Conservation (phyloP, 2,888 invertebrate species). For the Sericinus montela region DNA sequence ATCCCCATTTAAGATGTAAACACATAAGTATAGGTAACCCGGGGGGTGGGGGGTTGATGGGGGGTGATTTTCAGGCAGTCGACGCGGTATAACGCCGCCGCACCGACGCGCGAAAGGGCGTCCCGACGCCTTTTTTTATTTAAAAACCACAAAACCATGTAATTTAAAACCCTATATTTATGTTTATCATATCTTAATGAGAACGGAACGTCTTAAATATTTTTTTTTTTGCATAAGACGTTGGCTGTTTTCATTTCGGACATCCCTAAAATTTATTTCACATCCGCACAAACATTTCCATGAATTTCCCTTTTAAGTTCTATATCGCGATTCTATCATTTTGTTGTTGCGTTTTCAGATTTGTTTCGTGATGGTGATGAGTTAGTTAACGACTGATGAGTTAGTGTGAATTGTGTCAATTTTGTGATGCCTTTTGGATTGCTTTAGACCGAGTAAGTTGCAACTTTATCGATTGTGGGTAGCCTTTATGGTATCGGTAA, state of each 20-base stretch:
- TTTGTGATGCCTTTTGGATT: constrained; percentile 26
- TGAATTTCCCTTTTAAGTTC: neutral
- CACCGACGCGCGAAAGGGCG: constrained; percentile 44
- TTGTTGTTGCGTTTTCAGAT: constrained; percentile 10
- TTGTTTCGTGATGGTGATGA: neutral
- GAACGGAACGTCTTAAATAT: neutral
- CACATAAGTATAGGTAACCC: constrained; percentile 63
- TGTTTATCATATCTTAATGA: constrained; percentile 1
- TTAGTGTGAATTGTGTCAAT: constrained; percentile 18
- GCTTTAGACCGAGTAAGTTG: constrained; percentile 21
- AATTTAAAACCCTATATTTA: constrained; percentile 14
- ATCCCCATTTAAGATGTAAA: constrained; percentile 74
- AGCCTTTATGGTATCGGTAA: no score
- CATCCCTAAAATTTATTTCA: neutral
- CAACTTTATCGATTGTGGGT: neutral
- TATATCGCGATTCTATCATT: constrained; percentile 1
- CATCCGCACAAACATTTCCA: neutral
- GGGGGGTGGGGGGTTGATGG: constrained; percentile 32
- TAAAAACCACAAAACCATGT: constrained; percentile 27
- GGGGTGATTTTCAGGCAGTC: constrained; percentile 43
- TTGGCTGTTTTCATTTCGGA: neutral
- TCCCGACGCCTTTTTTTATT: constrained; percentile 25
- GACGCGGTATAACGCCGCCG: constrained; percentile 59
- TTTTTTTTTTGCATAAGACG: neutral
- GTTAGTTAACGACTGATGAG: neutral